phyloP scores from a whole-genome alignment of 2,888 invertebrate genomes.

The Eupithecia abbreviata region DNA sequence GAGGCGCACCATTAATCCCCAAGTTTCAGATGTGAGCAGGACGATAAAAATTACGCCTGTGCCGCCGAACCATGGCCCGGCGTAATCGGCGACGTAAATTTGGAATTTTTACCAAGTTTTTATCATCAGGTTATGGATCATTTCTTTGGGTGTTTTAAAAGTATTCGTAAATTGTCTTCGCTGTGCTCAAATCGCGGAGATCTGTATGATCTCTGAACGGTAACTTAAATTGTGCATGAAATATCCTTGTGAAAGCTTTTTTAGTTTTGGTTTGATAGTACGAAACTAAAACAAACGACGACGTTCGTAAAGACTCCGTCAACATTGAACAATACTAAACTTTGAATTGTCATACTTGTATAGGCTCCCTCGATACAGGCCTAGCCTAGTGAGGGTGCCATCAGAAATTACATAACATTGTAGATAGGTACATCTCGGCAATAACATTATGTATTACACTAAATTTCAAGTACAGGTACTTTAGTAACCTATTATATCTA shows the following conservation, averaged over 20 bases:
- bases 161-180: constrained; percentile 9
- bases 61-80: constrained; percentile 52
- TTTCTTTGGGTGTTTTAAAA: constrained; percentile 22
- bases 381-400: too few species aligned
- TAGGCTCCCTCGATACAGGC: too few species aligned
- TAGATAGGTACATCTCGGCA: too few species aligned
- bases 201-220: not conserved
- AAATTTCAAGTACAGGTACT: too few species aligned
- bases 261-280: not conserved
- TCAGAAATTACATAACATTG: too few species aligned
- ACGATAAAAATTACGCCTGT: constrained; percentile 78
- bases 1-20: constrained; percentile 79
- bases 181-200: not conserved
- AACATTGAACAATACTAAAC: too few species aligned
- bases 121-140: constrained; percentile 35
- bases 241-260: not conserved
- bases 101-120: constrained; percentile 35
- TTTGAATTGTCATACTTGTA: too few species aligned
- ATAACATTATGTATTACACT: too few species aligned
- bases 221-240: not conserved
- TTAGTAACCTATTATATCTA: too few species aligned
- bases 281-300: not conserved
- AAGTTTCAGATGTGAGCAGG: constrained; percentile 76
- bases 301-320: not conserved
- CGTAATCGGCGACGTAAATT: constrained; percentile 37